A percentile compares a stretch with the other conserved stretches of the same genome.
Evolutionary conservation across 2,113 vertebrate species (phyloP).

Genomic region (Urocolius indicus): DNA sequence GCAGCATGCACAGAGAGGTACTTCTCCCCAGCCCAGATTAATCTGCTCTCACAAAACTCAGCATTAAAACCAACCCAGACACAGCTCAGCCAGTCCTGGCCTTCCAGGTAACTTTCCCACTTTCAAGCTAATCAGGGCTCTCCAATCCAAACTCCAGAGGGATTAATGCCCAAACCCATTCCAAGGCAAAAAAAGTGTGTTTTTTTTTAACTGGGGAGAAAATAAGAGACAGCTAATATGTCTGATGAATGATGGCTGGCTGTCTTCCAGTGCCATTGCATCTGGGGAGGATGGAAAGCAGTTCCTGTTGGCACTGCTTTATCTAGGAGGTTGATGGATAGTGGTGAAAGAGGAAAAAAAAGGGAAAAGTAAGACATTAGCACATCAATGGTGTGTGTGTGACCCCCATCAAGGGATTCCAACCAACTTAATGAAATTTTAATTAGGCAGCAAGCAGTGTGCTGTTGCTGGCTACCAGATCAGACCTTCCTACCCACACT

Average conservation of each 20-base stretch:
- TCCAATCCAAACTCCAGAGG: neutral
- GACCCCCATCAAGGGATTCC: conserved; percentile 68
- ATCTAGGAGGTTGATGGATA: conserved; percentile 55
- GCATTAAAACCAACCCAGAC: neutral
- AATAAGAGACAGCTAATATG: conserved; percentile 9
- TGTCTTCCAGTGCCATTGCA: conserved; percentile 20
- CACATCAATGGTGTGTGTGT: conserved; percentile 75
- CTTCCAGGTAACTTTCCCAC: neutral
- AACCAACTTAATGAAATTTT: conserved; percentile 84
- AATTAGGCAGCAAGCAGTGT: conserved; percentile 78
- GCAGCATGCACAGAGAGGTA: accelerated
- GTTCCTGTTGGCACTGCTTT: conserved; percentile 54
- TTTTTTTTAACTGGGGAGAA: conserved; percentile 54
- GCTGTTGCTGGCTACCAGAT: conserved; percentile 68
- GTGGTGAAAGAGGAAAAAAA: conserved; percentile 48
- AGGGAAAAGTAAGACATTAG: conserved; percentile 68
- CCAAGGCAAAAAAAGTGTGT: neutral
- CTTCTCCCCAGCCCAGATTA: neutral
- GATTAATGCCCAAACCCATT: neutral
- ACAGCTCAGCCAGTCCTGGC: neutral
- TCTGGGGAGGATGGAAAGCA: conserved; percentile 41
- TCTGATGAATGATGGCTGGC: conserved; percentile 27
- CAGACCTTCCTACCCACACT: conserved; percentile 2
- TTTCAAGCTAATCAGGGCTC: neutral
- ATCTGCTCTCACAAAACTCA: neutral